Percentiles rank a stretch among this genome's conserved stretches.
Conservation (phyloP, 1,140 invertebrate species). For the Fopius arisanus region DNA sequence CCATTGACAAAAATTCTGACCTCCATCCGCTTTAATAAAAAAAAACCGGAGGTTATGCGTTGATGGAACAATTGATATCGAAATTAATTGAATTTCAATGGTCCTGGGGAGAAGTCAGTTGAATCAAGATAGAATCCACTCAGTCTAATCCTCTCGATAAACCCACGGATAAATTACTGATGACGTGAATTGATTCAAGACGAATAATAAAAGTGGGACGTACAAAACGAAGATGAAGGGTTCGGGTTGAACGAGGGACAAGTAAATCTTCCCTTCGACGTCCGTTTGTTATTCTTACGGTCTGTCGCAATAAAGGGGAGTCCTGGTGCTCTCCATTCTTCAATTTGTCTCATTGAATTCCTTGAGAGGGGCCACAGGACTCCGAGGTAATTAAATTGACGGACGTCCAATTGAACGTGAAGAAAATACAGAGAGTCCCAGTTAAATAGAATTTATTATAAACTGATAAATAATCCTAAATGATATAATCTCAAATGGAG, state of each 20-base stretch:
- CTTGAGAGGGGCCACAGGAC: not conserved
- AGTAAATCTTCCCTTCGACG: constrained; percentile 9
- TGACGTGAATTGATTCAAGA: not conserved
- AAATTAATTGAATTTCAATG: not conserved
- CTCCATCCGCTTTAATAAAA: not conserved
- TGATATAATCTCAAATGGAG: no score
- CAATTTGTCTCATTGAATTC: constrained; percentile 25
- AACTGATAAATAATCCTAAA: no score
- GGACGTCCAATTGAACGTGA: no score
- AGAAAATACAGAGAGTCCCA: no score
- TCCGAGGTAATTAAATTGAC: not conserved
- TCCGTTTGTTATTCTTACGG: constrained; percentile 34
- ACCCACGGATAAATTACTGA: not conserved
- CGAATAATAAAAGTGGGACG: not conserved
- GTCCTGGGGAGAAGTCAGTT: not conserved
- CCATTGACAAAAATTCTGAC: not conserved
- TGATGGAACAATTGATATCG: not conserved
- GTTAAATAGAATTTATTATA: no score
- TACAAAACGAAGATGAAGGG: constrained; percentile 17
- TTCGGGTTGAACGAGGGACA: not conserved
- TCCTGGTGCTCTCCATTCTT: constrained; percentile 14
- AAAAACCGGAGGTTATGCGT: no score
- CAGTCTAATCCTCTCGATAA: not conserved
- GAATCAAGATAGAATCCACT: not conserved
- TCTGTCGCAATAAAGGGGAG: constrained; percentile 25